Evolutionary conservation across 2,113 vertebrate genomes (phyloP).

Genomic region (Lophotis ruficrista): DNA sequence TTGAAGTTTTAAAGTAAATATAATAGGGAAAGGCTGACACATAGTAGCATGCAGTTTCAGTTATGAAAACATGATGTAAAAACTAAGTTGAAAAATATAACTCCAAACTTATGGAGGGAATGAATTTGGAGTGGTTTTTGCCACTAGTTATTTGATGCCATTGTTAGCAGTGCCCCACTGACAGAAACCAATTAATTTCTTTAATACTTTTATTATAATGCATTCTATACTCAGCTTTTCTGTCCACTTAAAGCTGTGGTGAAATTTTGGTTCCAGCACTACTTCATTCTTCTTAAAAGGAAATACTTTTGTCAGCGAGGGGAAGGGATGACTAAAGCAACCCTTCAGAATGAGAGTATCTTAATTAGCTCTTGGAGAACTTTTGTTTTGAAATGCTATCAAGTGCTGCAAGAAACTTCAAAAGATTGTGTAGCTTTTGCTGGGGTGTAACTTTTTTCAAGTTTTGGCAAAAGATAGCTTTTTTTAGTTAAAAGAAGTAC

Average conservation of each 20-base stretch:
- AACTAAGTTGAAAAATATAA: neutral
- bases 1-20: neutral
- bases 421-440: neutral
- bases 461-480: neutral
- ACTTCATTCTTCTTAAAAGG: neutral
- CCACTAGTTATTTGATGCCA: neutral
- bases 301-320: neutral
- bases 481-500: neutral
- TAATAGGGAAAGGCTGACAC: neutral
- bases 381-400: conserved; percentile 68
- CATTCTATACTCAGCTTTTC: neutral
- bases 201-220: neutral
- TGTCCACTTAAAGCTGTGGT: neutral
- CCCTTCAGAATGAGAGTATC: neutral
- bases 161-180: neutral
- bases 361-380: conserved; percentile 19
- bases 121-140: neutral
- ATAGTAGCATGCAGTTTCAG: neutral
- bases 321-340: neutral
- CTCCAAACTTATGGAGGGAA: neutral
- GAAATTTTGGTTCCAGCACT: neutral
- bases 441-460: neutral
- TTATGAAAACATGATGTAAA: neutral
- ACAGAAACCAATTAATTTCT: neutral
- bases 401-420: conserved; percentile 28